phyloP scores from a whole-genome alignment of 2,888 invertebrate genomes.

The Apotomis capreana region DNA sequence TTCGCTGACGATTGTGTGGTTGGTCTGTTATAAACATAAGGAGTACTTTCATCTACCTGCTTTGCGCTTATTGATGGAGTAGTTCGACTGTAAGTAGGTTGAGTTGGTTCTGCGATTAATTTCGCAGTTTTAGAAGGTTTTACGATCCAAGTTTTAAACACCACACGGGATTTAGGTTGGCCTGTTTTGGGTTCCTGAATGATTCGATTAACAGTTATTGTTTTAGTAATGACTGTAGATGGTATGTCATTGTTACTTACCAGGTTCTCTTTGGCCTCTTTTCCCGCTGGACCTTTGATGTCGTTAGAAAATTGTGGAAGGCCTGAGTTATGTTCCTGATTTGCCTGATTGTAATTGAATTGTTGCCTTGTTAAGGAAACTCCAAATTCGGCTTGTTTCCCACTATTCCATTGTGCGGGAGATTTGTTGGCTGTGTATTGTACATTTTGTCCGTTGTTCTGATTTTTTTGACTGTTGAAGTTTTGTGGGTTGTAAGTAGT shows the following conservation, averaged over 20 bases:
- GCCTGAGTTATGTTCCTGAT: slow-evolving; percentile 59
- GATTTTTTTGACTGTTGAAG: slow-evolving; percentile 51
- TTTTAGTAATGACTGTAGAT: slow-evolving; percentile 70
- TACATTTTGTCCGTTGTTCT: slow-evolving; percentile 53
- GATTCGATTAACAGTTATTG: slow-evolving; percentile 67
- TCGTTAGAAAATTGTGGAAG: slow-evolving; percentile 54
- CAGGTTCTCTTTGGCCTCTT: slow-evolving; percentile 69
- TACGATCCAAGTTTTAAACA: slow-evolving; percentile 76
- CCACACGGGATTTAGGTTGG: slow-evolving; percentile 71
- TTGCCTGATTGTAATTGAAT: slow-evolving; percentile 55
- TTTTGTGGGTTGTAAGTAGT: slow-evolving; percentile 51
- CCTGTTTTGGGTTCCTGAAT: slow-evolving; percentile 65
- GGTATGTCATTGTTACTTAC: slow-evolving; percentile 68
- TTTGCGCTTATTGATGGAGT: slow-evolving; percentile 56
- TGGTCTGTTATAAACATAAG: slow-evolving; percentile 57
- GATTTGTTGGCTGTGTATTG: slow-evolving; percentile 57
- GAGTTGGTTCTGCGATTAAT: slow-evolving; percentile 60
- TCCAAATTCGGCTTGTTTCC: slow-evolving; percentile 54
- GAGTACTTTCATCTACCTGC: slow-evolving; percentile 55
- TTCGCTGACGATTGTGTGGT: slow-evolving; percentile 40
- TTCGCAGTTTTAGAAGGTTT: slow-evolving; percentile 70
- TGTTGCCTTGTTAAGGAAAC: slow-evolving; percentile 59
- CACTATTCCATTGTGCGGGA: slow-evolving; percentile 53
- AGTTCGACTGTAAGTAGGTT: slow-evolving; percentile 63
- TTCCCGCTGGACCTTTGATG: slow-evolving; percentile 54